These are phyloP conservation scores for Poecilia velifera DNA, from an alignment of 2,797 vertebrate genomes.

Conservation along the genomic window DNA sequence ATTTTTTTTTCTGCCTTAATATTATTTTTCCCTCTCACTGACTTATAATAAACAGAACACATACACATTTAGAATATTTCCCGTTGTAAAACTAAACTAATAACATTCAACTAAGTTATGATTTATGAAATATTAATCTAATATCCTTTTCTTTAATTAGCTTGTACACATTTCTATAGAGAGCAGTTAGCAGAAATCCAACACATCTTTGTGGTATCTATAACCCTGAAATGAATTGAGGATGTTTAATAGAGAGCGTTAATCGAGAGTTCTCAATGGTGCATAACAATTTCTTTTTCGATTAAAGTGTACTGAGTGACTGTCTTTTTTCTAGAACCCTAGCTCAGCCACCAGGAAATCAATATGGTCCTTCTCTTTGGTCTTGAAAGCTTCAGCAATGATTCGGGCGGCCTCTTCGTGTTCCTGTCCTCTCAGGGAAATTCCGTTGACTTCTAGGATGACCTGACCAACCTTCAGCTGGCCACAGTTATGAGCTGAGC, in stretches of 20 bases:
- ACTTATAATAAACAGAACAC: background rate
- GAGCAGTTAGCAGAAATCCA: background rate
- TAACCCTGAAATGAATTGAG: background rate
- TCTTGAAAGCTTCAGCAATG: constrained; percentile 95
- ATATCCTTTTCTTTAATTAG: background rate
- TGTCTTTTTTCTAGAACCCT: constrained; percentile 65
- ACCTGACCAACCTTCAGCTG: constrained; percentile 94
- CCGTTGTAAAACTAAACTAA: background rate
- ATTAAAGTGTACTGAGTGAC: background rate
- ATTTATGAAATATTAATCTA: background rate
- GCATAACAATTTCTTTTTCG: background rate
- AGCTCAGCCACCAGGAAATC: constrained; percentile 90
- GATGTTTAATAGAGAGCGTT: background rate
- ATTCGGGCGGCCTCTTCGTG: constrained; percentile 89
- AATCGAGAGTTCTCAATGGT: background rate
- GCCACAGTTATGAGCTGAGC: constrained; percentile 89
- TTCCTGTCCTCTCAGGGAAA: constrained; percentile 87
- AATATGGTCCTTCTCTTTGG: constrained; percentile 89
- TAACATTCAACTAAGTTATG: background rate
- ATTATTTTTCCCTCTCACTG: background rate
- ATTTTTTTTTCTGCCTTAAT: background rate
- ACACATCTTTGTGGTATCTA: background rate
- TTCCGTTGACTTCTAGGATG: constrained; percentile 91
- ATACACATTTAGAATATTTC: background rate
- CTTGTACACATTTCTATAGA: background rate